Evolutionary conservation across 2,797 vertebrate genomes (phyloP), one percentile per base, ranked within the genome.

Genomic region (Silurus aristotelis): DNA sequence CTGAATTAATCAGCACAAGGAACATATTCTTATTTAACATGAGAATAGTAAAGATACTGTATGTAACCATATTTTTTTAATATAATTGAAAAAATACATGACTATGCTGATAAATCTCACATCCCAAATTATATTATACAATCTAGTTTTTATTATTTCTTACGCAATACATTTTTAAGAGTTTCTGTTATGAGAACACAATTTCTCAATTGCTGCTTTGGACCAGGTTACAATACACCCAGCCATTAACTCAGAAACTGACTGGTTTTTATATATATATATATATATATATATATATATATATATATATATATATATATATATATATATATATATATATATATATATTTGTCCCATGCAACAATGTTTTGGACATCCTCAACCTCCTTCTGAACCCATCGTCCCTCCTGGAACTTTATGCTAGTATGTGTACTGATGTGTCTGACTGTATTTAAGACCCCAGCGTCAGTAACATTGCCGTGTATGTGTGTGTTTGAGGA

Each of bases 401-500:
- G 13, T 25, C 15, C 10, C 3, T 63, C 76, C 56, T 46, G 27
- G 20, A 78, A n/a, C 5, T 22, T 19, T 60, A 77, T 38, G 27
- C 6, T 60, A 77, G 75, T 46, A 13, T 72, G 68, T 60, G 66
- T 12, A 60, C 81, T 48, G n/a, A 20, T 72, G 67, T 60, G 68
- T 61, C 52, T 70, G 66, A 82, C 38, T 48, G 20, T 58, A 52
- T 77, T 77, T 25, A 46, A 55, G 52, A 10, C 22, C 17, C 1
- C 9, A 20, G 22, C 27, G 71, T 84, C 43, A 68, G 67, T 71
- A 52, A 67, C 46, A n/a, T 19, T 72, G 22, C 27, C 14, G 81
- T 83, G 22, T 61, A 31, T 64, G 14, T 27, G 60, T 56, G 76
- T 88, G 66, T 85, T 82, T 84, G 76, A 20, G 84, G 46, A 31